phyloP scores from a whole-genome alignment of 1,140 invertebrate genomes.

The Dreissena rostriformis region DNA sequence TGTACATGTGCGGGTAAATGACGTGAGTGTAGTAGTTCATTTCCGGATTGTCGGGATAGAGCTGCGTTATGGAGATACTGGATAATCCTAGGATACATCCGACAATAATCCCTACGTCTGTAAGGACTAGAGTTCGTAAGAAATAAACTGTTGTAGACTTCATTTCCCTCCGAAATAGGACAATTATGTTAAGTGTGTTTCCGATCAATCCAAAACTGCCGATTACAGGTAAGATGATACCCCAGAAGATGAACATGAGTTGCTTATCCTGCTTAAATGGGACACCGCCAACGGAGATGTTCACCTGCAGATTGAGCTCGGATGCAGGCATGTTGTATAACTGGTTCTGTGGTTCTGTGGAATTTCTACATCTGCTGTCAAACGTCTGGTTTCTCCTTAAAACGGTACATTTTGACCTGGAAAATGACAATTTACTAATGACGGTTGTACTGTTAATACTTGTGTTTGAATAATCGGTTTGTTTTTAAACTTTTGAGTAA shows the following conservation, averaged over 20 bases:
- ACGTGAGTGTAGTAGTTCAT: slow-evolving; percentile 81
- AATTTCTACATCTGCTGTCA: too few relatives aligned
- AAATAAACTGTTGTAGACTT: slow-evolving; percentile 78
- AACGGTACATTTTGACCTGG: too few relatives aligned
- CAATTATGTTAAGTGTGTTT: slow-evolving; percentile 78
- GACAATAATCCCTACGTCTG: slow-evolving; percentile 84
- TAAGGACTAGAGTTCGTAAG: slow-evolving; percentile 75
- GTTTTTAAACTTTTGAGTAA: too few relatives aligned
- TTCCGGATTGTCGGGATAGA: slow-evolving; percentile 82
- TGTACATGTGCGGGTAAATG: slow-evolving; percentile 74
- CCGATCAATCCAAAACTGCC: slow-evolving; percentile 74
- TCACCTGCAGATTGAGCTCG: too few relatives aligned
- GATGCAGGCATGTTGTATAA: too few relatives aligned
- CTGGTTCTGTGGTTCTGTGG: too few relatives aligned
- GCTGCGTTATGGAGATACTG: slow-evolving; percentile 59
- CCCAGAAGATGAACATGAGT: slow-evolving; percentile 73
- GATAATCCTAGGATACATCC: slow-evolving; percentile 85
- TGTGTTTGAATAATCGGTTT: too few relatives aligned
- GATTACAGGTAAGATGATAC: slow-evolving; percentile 73
- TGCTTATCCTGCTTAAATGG: neutral
- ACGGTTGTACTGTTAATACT: too few relatives aligned
- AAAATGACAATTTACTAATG: too few relatives aligned
- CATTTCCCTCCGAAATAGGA: slow-evolving; percentile 77
- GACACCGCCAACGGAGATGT: too few relatives aligned
- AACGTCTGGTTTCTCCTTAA: too few relatives aligned